Evolutionary conservation across 2,888 invertebrate genomes (phyloP), one percentile per base, ranked within the genome.

Genomic region (Dastarcus helophoroides): DNA sequence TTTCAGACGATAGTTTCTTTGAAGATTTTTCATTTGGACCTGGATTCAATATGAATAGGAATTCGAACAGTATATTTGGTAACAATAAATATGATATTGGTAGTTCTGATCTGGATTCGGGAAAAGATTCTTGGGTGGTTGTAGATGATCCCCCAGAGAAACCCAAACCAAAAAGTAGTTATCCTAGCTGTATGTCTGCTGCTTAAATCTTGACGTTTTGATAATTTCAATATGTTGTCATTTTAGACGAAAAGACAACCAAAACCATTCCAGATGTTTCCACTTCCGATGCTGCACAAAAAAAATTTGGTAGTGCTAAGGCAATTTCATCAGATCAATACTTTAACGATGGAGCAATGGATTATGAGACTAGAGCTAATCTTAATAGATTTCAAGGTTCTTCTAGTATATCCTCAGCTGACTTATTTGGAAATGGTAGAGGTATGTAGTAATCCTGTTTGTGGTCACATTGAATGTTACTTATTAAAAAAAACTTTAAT

Each of bases 241-340:
- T 26, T 16, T 32, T 22, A 40, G 45, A 35, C 4, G 33, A 31
- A 29, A 37, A 26, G 10, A 21, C 26, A 26, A 16, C 39, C 1
- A 40, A 36, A 32, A 35, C 35, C 25, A 44, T 42, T 12, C 64
- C 38, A 5, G 35, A 34, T 3, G 9, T 36, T 4, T 30, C 38
- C 25, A 31, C 27, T 15, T 40, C 66, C 4, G 72, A 79, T 25
- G 81, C 81, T 36, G 90, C 91, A 12, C 86, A 88, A 59, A 89
- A 88, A 64, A 97, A 97, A 66, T 98, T 97, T 60, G 95, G 91
- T 28, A 79, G 82, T 47, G 94, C 97, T 3, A 98, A 98, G 63
- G 86, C 93, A 8, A 98, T 98, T 53, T 95, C 95, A 35, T 97
- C 97, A 0, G 91, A 93, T 54, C 94, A 94, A 67, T 95, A 78